Evolutionary conservation across 2,113 vertebrate genomes (phyloP).

Genomic region (Mus pahari): DNA sequence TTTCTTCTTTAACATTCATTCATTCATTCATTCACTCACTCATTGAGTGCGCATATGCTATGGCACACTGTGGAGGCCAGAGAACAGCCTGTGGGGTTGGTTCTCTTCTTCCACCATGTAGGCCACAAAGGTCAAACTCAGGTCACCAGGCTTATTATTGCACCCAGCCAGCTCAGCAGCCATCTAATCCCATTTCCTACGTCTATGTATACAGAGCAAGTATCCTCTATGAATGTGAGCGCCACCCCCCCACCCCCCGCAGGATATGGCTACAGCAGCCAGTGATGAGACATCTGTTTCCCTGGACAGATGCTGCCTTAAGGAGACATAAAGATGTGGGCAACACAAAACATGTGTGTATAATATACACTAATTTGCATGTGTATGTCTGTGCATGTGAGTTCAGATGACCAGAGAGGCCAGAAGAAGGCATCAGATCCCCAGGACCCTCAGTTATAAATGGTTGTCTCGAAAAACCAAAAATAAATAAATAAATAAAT

Average conservation of each 20-base stretch:
- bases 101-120: too few species aligned
- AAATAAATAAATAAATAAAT: too few species aligned
- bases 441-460: background rate
- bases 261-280: background rate
- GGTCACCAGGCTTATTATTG: background rate
- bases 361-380: background rate
- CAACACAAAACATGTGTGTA: background rate
- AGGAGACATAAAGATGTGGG: background rate
- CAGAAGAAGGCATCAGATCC: background rate
- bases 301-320: background rate
- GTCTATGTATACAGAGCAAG: background rate
- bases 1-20: background rate
- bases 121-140: background rate
- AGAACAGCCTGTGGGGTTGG: background rate
- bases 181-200: background rate
- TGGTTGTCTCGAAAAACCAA: too few species aligned
- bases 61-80: background rate
- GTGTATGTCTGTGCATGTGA: background rate
- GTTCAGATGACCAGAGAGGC: background rate
- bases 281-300: background rate
- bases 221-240: too few species aligned
- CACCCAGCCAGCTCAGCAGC: too few species aligned
- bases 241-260: too few species aligned
- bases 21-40: background rate
- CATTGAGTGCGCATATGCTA: background rate